These are phyloP conservation scores for Episyrphus balteatus DNA, from an alignment of 1,140 invertebrate genomes.

Conservation along the genomic window DNA sequence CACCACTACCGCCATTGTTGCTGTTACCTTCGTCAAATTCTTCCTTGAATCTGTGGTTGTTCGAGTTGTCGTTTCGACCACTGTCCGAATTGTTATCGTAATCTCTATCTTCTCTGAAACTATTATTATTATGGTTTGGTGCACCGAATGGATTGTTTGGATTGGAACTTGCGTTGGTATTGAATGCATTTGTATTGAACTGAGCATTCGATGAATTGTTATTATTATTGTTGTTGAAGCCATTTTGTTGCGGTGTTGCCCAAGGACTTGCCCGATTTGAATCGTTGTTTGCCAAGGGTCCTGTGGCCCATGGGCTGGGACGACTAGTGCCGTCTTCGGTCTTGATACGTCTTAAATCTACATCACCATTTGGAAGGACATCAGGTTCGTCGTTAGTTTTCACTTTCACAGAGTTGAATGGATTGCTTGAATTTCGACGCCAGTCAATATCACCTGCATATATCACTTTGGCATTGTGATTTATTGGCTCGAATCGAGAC, in stretches of 20 bases:
- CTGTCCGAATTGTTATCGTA: no score
- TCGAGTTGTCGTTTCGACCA: no score
- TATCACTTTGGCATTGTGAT: constrained; percentile 32
- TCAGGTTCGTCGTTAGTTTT: constrained; percentile 2
- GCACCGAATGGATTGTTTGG: not conserved
- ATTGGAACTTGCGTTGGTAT: no score
- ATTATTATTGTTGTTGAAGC: constrained; percentile 8
- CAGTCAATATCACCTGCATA: constrained; percentile 19
- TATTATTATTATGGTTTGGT: no score
- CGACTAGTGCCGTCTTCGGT: constrained; percentile 11
- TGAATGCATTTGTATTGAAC: no score
- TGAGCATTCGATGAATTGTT: constrained; percentile 6
- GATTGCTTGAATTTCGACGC: constrained; percentile 13
- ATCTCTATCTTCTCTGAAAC: no score
- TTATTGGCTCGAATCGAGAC: constrained; percentile 22
- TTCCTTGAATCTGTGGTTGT: constrained; percentile 4
- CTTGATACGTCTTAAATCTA: not conserved
- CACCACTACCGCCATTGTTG: constrained; percentile 10
- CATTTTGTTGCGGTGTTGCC: constrained; percentile 3
- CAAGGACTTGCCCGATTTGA: constrained; percentile 3
- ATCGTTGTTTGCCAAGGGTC: constrained; percentile 12
- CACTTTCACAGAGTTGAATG: constrained; percentile 13
- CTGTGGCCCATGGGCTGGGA: constrained; percentile 3
- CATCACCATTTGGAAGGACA: no score
- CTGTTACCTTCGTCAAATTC: constrained; percentile 20